A percentile compares a stretch with the other conserved stretches of the same genome.
Evolutionary conservation across 2,888 invertebrate species (phyloP).

Genomic region (Amblyjoppa fuscipennis): DNA sequence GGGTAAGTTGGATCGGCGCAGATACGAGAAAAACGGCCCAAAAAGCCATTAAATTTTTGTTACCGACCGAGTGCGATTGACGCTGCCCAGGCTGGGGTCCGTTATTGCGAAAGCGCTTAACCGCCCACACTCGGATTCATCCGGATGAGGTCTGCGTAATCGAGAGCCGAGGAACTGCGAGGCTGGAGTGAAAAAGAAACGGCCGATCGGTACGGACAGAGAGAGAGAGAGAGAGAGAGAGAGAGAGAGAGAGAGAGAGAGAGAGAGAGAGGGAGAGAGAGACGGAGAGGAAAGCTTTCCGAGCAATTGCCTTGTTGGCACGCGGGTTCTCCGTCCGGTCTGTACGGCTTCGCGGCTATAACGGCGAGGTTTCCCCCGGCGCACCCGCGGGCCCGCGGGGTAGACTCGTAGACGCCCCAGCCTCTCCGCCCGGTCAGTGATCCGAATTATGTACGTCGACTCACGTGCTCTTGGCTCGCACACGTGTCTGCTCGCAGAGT

Average conservation of each 20-base stretch:
- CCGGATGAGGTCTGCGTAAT: constrained; percentile 12
- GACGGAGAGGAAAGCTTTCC: constrained; percentile 51
- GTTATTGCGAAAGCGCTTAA: not conserved
- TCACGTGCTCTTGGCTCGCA: constrained; percentile 51
- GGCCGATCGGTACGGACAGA: constrained; percentile 40
- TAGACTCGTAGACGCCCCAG: constrained; percentile 2
- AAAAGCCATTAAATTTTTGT: too few species aligned
- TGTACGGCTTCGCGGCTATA: constrained; percentile 64
- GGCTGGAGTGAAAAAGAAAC: constrained; percentile 21
- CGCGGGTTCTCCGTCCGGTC: constrained; percentile 60
- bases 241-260: constrained; percentile 23
- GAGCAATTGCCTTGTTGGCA: constrained; percentile 68
- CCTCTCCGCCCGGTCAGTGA: constrained; percentile 58
- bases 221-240: constrained; percentile 11
- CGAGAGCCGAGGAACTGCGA: constrained; percentile 27
- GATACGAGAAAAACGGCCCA: too few species aligned
- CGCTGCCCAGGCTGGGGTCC: not conserved
- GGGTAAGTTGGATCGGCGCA: too few species aligned
- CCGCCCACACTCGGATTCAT: not conserved
- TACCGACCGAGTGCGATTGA: too few species aligned
- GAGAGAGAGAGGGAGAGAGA: not conserved
- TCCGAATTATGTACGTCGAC: constrained; percentile 53
- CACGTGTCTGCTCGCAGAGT: constrained; percentile 6
- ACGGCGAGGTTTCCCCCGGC: constrained; percentile 59
- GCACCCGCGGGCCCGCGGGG: constrained; percentile 4